These are phyloP conservation scores for Cairina moschata DNA, from an alignment of 2,113 vertebrate genomes.

Conservation along the genomic window DNA sequence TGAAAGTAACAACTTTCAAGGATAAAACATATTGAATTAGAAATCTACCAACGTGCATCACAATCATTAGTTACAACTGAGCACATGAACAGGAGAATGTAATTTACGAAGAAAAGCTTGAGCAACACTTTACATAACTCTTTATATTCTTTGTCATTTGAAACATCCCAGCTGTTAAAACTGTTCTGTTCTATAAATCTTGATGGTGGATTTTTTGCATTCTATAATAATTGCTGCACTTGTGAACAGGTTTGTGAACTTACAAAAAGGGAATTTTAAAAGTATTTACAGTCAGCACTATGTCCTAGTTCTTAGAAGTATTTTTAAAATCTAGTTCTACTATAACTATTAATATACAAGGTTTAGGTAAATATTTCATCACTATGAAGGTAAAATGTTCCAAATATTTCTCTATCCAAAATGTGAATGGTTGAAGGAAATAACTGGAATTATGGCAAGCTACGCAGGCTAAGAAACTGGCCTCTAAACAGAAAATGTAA, in stretches of 20 bases:
- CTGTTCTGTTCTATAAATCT: neutral
- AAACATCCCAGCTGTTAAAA: neutral
- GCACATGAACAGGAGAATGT: neutral
- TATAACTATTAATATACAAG: neutral
- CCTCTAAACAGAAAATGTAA: neutral
- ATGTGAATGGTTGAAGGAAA: neutral
- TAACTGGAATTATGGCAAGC: neutral
- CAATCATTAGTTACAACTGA: neutral
- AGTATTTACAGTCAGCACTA: neutral
- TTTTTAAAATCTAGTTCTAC: slow-evolving; percentile 9
- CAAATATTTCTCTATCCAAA: neutral
- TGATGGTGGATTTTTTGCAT: neutral
- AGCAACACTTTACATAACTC: neutral
- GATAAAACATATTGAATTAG: neutral
- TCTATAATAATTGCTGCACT: neutral
- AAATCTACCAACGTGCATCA: neutral
- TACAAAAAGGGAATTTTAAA: neutral
- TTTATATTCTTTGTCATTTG: neutral
- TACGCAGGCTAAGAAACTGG: neutral
- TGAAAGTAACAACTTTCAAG: neutral
- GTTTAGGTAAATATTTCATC: slow-evolving; percentile 22
- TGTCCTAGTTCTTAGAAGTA: neutral
- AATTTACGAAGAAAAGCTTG: neutral
- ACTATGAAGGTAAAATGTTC: neutral
- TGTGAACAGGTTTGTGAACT: neutral